Evolutionary conservation across 2,888 invertebrate species (phyloP).

Genomic region (Orthosia gracilis): DNA sequence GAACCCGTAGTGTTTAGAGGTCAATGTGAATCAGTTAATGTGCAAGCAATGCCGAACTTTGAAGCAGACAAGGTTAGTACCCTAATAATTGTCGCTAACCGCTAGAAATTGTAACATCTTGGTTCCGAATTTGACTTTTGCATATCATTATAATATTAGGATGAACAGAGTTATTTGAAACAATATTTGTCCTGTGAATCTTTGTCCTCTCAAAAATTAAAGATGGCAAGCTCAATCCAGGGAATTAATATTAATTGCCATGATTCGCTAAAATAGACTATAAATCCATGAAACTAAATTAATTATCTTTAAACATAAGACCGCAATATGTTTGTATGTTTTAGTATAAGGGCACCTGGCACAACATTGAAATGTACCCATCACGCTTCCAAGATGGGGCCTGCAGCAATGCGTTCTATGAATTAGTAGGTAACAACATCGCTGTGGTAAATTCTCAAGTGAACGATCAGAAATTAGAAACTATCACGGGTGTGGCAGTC

Average conservation of each 20-base stretch:
- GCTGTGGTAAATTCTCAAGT: slow-evolving; percentile 82
- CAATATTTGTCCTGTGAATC: too few relatives aligned
- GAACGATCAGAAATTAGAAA: slow-evolving; percentile 84
- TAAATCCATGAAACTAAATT: not conserved
- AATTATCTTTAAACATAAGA: not conserved
- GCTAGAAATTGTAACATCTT: not conserved
- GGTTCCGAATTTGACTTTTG: not conserved
- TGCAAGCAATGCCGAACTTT: slow-evolving; percentile 74
- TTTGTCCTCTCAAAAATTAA: too few relatives aligned
- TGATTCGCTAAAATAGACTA: not conserved
- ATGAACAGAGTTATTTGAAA: too few relatives aligned
- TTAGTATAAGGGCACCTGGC: slow-evolving; percentile 82
- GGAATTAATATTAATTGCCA: too few relatives aligned
- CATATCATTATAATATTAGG: not conserved
- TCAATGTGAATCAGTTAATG: slow-evolving; percentile 70
- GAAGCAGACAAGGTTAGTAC: slow-evolving; percentile 73
- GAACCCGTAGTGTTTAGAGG: slow-evolving; percentile 76
- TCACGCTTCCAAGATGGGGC: slow-evolving; percentile 76
- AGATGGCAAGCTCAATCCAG: too few relatives aligned
- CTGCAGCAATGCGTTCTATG: slow-evolving; percentile 80
- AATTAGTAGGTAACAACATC: slow-evolving; percentile 71
- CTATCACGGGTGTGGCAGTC: slow-evolving; percentile 89
- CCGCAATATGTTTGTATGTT: slow-evolving; percentile 37
- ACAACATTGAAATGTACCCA: slow-evolving; percentile 81
- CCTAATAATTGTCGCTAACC: not conserved